Evolutionary conservation across 2,797 vertebrate species (phyloP).

Genomic region (Discoglossus pictus): DNA sequence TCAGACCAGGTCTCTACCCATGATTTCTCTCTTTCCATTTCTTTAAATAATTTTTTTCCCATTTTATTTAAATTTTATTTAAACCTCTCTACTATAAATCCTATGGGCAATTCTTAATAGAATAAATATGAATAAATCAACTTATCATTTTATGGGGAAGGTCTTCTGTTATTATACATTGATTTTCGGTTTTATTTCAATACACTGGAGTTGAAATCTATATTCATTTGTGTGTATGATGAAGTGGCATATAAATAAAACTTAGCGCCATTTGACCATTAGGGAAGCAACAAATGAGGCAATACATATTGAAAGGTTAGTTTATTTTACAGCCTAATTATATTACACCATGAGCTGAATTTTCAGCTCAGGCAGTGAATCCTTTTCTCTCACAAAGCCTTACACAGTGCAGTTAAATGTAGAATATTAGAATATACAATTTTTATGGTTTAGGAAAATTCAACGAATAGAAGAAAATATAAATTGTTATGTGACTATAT

Average conservation of each 20-base stretch:
- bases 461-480: too few relatives aligned
- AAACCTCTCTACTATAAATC: neutral
- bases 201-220: slow-evolving; percentile 18
- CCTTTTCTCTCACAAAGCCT: neutral
- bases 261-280: slow-evolving; percentile 10
- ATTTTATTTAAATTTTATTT: neutral
- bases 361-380: neutral
- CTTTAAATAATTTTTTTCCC: too few relatives aligned
- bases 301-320: slow-evolving; percentile 19
- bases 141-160: slow-evolving; percentile 5
- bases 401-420: neutral
- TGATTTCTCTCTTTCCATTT: too few relatives aligned
- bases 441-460: too few relatives aligned
- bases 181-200: slow-evolving; percentile 25
- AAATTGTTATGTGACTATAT: too few relatives aligned
- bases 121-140: slow-evolving; percentile 29
- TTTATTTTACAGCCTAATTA: slow-evolving; percentile 19
- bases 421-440: too few relatives aligned
- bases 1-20: too few relatives aligned
- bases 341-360: slow-evolving; percentile 6
- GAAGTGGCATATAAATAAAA: slow-evolving; percentile 34
- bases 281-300: slow-evolving; percentile 27
- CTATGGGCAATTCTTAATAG: slow-evolving; percentile 5
- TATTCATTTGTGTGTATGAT: slow-evolving; percentile 34
- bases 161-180: slow-evolving; percentile 33